phyloP scores from a whole-genome alignment of 2,797 vertebrate species.

The Ciconia nigra region DNA sequence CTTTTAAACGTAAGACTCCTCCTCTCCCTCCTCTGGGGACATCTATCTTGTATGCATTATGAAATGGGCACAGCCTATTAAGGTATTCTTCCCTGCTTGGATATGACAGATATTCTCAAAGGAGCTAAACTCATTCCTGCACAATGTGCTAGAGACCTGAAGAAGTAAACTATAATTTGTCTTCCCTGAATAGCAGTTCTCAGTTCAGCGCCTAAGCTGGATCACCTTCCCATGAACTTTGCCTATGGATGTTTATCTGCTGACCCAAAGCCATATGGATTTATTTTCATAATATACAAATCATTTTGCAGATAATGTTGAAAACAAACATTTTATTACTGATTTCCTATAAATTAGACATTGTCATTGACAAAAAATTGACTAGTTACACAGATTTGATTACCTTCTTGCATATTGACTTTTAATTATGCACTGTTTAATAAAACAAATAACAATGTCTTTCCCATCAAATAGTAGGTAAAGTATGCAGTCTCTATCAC shows the following conservation, averaged over 20 bases:
- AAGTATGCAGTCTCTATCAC: constrained; percentile 25
- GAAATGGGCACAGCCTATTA: constrained; percentile 64
- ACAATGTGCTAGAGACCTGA: constrained; percentile 71
- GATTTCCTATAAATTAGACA: constrained; percentile 67
- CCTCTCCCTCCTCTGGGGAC: constrained; percentile 17
- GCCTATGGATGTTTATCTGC: constrained; percentile 71
- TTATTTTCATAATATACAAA: constrained; percentile 64
- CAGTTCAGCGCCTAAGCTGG: constrained; percentile 48
- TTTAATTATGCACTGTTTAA: constrained; percentile 77
- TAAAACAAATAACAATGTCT: constrained; percentile 67
- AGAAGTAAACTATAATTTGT: constrained; percentile 77
- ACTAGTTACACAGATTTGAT: constrained; percentile 59
- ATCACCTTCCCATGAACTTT: constrained; percentile 84
- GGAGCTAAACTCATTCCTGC: constrained; percentile 83
- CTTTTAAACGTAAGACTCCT: constrained; percentile 12
- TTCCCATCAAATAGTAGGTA: constrained; percentile 44
- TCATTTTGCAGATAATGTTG: constrained; percentile 66
- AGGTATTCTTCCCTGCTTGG: constrained; percentile 64
- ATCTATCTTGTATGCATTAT: constrained; percentile 45
- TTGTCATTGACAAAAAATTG: constrained; percentile 41
- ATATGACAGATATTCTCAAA: constrained; percentile 81
- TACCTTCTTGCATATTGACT: constrained; percentile 68
- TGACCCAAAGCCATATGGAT: constrained; percentile 59
- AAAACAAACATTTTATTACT: constrained; percentile 67
- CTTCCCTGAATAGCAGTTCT: constrained; percentile 59